These are phyloP conservation scores for Drosophila yakuba DNA, from an alignment of 1,140 invertebrate genomes.

Conservation along the genomic window DNA sequence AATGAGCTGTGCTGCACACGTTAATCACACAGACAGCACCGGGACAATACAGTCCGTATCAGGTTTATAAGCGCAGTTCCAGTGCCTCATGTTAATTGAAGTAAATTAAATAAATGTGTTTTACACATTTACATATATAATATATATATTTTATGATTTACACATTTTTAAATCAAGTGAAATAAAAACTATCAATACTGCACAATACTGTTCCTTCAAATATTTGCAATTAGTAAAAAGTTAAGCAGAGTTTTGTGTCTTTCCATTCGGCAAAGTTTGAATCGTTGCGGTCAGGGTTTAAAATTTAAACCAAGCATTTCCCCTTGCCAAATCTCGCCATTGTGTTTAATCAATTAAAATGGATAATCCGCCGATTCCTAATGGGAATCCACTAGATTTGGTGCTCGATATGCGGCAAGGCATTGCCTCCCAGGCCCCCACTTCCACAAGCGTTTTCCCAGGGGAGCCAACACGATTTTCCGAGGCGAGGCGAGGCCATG, in stretches of 20 bases:
- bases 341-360: constrained; percentile 29
- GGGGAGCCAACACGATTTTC: constrained; percentile 18
- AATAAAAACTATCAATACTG: not conserved
- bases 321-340: not conserved
- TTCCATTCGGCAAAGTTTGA: not conserved
- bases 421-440: not conserved
- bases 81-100: not conserved
- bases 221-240: constrained; percentile 4
- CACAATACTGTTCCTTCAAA: not conserved
- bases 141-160: too few relatives aligned
- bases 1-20: constrained; percentile 38
- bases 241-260: not conserved
- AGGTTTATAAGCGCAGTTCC: not conserved
- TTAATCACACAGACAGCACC: constrained; percentile 38
- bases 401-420: constrained; percentile 5
- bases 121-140: too few relatives aligned
- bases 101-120: too few relatives aligned
- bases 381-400: constrained; percentile 33
- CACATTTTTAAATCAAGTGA: not conserved
- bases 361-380: constrained; percentile 32
- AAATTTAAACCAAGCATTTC: not conserved
- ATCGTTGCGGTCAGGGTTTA: not conserved
- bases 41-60: constrained; percentile 7
- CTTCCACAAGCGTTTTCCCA: not conserved
- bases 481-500: constrained; percentile 36